Conservation (phyloP, 2,888 invertebrate species). For the Hemicrepidius hirtus region DNA sequence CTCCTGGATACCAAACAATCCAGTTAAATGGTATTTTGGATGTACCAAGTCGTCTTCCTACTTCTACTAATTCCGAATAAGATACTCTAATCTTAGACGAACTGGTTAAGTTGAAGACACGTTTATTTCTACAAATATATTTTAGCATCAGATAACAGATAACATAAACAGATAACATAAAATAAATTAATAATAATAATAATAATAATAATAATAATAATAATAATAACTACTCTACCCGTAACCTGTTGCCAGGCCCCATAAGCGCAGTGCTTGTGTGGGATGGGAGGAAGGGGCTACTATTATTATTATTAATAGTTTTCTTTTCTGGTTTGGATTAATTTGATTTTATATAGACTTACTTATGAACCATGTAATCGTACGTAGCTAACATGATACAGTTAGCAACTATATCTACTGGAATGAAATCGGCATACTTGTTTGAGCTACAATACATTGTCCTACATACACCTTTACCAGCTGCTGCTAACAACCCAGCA, state of each 20-base stretch:
- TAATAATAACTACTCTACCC: no score
- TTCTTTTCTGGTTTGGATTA: no score
- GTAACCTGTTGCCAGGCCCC: no score
- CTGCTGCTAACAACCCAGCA: conserved; percentile 87
- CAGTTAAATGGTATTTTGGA: conserved; percentile 89
- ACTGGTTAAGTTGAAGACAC: conserved; percentile 85
- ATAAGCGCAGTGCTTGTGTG: no score
- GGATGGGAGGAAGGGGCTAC: no score
- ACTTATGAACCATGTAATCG: conserved; percentile 78
- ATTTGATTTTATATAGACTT: no score
- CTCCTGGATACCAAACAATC: conserved; percentile 88
- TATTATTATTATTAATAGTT: no score
- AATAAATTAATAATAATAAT: conserved; percentile 60
- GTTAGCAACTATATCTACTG: conserved; percentile 88
- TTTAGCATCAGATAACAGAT: conserved; percentile 78
- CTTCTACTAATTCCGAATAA: conserved; percentile 91
- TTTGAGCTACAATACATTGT: conserved; percentile 89
- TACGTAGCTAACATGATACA: conserved; percentile 69
- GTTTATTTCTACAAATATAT: conserved; percentile 84
- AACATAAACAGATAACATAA: conserved; percentile 78
- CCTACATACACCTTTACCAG: conserved; percentile 92
- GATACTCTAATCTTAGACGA: conserved; percentile 87
- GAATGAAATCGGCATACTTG: conserved; percentile 86
- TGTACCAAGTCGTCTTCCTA: conserved; percentile 85
- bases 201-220: no score